These are phyloP conservation scores for Epirrhoe alternata DNA, from an alignment of 2,888 invertebrate species.

Conservation along the genomic window DNA sequence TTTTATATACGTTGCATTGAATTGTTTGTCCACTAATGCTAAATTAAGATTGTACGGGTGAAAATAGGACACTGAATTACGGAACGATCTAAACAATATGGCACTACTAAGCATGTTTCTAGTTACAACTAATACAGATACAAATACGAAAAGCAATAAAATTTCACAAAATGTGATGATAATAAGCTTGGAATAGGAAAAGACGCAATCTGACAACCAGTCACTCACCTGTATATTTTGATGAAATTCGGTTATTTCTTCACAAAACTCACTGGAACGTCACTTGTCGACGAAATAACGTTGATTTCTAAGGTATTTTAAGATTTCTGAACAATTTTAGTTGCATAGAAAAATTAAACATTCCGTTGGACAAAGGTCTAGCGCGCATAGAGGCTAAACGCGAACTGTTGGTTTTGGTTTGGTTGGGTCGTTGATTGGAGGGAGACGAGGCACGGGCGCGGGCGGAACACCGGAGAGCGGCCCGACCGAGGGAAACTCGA, in stretches of 20 bases:
- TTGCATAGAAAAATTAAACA: slow-evolving; percentile 82
- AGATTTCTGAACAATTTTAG: slow-evolving; percentile 80
- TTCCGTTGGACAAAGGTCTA: slow-evolving; percentile 80
- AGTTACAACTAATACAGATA: slow-evolving; percentile 43
- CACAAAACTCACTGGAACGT: slow-evolving; percentile 74
- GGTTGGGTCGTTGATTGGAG: slow-evolving; percentile 64
- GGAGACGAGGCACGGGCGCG: slow-evolving; percentile 53
- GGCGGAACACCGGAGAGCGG: slow-evolving; percentile 80
- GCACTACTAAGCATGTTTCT: slow-evolving; percentile 46
- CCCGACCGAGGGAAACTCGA: slow-evolving; percentile 70
- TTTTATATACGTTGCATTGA: slow-evolving; percentile 54
- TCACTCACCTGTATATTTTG: slow-evolving; percentile 81
- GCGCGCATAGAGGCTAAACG: slow-evolving; percentile 83
- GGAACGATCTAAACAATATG: slow-evolving; percentile 56
- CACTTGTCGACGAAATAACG: slow-evolving; percentile 70
- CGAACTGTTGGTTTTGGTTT: slow-evolving; percentile 84
- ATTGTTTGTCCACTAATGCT: slow-evolving; percentile 29
- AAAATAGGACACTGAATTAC: slow-evolving; percentile 56
- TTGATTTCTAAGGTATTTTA: slow-evolving; percentile 79
- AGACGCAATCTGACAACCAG: slow-evolving; percentile 83
- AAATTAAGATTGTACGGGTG: slow-evolving; percentile 55
- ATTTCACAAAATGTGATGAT: slow-evolving; percentile 58
- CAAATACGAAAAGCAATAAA: slow-evolving; percentile 58
- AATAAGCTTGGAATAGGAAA: slow-evolving; percentile 71
- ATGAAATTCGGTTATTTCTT: slow-evolving; percentile 70